These are phyloP conservation scores for Tachina lurida DNA, from an alignment of 2,888 invertebrate genomes.

Conservation along the genomic window DNA sequence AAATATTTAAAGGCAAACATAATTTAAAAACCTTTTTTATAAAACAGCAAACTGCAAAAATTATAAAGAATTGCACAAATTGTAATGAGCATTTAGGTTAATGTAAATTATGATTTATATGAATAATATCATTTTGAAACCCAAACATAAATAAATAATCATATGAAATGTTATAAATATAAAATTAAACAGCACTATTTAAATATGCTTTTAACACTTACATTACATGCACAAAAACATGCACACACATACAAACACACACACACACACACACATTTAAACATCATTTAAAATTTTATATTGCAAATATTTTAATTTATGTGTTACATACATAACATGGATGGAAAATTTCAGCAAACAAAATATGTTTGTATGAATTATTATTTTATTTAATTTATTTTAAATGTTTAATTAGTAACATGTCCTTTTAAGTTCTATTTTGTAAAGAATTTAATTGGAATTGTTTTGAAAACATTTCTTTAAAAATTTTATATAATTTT, in stretches of 20 bases:
- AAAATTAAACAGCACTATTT: constrained; percentile 27
- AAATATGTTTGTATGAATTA: neutral
- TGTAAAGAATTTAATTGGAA: neutral
- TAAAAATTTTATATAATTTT: neutral
- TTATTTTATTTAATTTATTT: constrained; percentile 30
- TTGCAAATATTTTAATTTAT: constrained; percentile 20
- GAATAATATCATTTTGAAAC: constrained; percentile 27
- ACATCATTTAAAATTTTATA: constrained; percentile 16
- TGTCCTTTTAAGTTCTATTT: neutral
- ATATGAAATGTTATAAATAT: constrained; percentile 32
- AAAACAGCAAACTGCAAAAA: too few relatives aligned
- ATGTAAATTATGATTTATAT: constrained; percentile 58
- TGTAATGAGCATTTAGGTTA: constrained; percentile 43
- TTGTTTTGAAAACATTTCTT: neutral
- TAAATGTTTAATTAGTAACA: constrained; percentile 32
- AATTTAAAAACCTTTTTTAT: too few relatives aligned
- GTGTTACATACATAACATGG: neutral
- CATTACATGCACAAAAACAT: neutral
- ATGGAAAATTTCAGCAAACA: neutral
- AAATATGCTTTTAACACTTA: constrained; percentile 58
- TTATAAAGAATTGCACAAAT: constrained; percentile 18
- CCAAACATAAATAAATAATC: constrained; percentile 41
- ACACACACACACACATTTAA: neutral
- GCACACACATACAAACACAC: too few relatives aligned
- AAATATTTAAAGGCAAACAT: too few relatives aligned